phyloP scores from a whole-genome alignment of 1,140 invertebrate genomes.

The Drosophila mayri region DNA sequence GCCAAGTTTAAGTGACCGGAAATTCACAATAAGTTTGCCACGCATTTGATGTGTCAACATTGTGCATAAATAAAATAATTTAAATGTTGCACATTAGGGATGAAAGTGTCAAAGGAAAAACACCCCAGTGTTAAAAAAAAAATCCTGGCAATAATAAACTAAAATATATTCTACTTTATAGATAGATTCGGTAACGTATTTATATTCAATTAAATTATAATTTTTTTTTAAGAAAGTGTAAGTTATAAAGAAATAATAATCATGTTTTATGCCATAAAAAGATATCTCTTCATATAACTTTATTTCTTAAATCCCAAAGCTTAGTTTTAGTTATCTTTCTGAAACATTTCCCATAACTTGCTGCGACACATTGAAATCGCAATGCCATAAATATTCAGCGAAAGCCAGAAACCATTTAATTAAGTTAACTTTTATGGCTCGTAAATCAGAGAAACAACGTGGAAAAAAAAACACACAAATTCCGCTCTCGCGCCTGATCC shows the following conservation, averaged over 20 bases:
- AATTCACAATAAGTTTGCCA: conserved; percentile 45
- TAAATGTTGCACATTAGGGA: conserved; percentile 28
- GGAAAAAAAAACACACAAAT: conserved; percentile 68
- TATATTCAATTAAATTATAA: no score
- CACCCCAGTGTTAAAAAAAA: neutral
- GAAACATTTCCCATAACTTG: conserved; percentile 23
- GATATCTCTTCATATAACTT: neutral
- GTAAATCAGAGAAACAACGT: conserved; percentile 71
- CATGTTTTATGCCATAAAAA: no score
- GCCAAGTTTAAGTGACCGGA: conserved; percentile 57
- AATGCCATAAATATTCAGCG: conserved; percentile 71
- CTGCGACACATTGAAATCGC: conserved; percentile 28
- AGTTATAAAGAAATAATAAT: neutral
- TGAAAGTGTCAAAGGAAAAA: conserved; percentile 10
- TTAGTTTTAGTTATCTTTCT: neutral
- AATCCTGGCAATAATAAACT: neutral
- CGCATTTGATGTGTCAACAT: conserved; percentile 57
- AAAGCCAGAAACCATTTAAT: conserved; percentile 78
- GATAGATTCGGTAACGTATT: neutral
- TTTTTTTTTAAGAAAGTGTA: no score
- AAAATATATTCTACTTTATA: neutral
- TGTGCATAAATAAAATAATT: conserved; percentile 46
- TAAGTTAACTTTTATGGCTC: conserved; percentile 81
- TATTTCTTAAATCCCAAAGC: neutral
- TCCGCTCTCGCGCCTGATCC: conserved; percentile 60